These are phyloP conservation scores for Hylomyscus alleni DNA, from an alignment of 2,797 vertebrate genomes.

Conservation along the genomic window DNA sequence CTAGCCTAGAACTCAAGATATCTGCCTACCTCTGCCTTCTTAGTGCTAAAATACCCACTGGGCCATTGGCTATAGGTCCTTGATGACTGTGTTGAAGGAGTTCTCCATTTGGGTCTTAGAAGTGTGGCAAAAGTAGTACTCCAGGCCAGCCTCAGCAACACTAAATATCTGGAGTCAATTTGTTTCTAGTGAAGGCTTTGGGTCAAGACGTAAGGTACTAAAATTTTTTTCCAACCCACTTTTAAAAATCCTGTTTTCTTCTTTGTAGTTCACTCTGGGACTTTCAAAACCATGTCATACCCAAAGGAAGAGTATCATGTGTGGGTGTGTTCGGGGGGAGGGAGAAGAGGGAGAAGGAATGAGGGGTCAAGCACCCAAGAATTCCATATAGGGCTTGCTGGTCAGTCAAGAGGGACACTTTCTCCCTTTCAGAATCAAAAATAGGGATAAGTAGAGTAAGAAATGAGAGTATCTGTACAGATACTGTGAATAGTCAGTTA, in stretches of 20 bases:
- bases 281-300: neutral
- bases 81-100: neutral
- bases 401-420: neutral
- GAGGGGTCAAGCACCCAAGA: conserved; percentile 7
- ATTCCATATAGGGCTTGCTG: neutral
- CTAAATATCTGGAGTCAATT: neutral
- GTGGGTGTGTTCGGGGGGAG: neutral
- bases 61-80: neutral
- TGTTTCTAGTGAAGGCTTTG: conserved; percentile 36
- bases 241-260: conserved; percentile 43
- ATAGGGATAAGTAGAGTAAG: neutral
- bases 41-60: no score
- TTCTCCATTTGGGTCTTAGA: neutral
- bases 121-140: neutral
- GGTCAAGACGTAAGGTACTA: conserved; percentile 42
- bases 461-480: neutral
- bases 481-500: neutral
- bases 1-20: neutral
- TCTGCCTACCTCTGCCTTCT: neutral
- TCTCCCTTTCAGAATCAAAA: conserved; percentile 24
- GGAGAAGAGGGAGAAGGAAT: no score
- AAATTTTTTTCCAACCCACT: conserved; percentile 22
- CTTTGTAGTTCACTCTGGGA: conserved; percentile 27
- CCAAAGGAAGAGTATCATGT: neutral
- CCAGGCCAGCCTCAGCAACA: neutral